Evolutionary conservation across 2,888 invertebrate species (phyloP).

Genomic region (Drosophila vallismaia): DNA sequence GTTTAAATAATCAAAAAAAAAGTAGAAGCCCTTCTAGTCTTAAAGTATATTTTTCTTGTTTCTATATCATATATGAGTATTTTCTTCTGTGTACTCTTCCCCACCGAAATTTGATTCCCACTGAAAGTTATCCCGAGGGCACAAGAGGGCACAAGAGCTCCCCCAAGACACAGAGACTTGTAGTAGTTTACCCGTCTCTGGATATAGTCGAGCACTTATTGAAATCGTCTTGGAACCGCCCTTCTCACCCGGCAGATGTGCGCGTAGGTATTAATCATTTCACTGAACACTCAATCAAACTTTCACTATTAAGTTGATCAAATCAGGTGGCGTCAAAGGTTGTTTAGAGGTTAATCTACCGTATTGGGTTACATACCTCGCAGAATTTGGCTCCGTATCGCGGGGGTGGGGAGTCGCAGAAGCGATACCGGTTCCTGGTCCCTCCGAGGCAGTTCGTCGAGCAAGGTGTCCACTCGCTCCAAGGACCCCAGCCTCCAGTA

Average conservation of each 20-base stretch:
- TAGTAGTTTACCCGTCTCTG: conserved; percentile 28
- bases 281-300: conserved; percentile 37
- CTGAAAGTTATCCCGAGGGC: conserved; percentile 40
- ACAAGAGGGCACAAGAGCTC: conserved; percentile 21
- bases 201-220: conserved; percentile 42
- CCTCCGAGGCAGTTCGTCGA: conserved; percentile 91
- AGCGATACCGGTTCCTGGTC: conserved; percentile 91
- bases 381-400: conserved; percentile 95
- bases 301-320: conserved; percentile 36
- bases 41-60: not conserved
- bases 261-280: conserved; percentile 35
- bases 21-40: not conserved
- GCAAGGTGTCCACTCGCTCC: conserved; percentile 94
- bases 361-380: conserved; percentile 86
- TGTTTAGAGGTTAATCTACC: conserved; percentile 38
- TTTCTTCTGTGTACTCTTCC: not conserved
- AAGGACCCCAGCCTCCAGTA: conserved; percentile 90
- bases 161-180: conserved; percentile 17
- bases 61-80: not conserved
- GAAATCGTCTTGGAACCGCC: conserved; percentile 28
- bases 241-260: conserved; percentile 7
- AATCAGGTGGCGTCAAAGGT: conserved; percentile 40
- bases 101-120: conserved; percentile 12
- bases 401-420: conserved; percentile 94
- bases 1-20: not conserved